Conservation (phyloP, 2,888 invertebrate species). For the Lasius platythorax region DNA sequence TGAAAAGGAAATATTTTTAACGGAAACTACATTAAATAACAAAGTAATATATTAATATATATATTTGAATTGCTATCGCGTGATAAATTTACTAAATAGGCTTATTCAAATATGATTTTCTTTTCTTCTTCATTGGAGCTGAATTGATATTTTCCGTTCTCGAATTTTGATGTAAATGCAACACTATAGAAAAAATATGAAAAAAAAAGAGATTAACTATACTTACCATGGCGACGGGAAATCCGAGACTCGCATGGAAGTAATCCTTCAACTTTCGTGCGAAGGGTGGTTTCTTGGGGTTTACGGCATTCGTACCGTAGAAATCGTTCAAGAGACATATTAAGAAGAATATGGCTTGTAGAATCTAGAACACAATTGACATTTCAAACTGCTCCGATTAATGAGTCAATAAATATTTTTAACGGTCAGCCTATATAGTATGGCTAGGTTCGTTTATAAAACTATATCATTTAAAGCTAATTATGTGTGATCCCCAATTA, state of each 20-base stretch:
- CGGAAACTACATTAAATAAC: neutral
- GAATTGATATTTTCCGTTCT: neutral
- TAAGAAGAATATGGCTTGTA: slow-evolving; percentile 93
- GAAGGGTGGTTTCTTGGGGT: slow-evolving; percentile 89
- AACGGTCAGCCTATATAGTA: neutral
- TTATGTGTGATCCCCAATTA: neutral
- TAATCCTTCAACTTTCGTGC: slow-evolving; percentile 91
- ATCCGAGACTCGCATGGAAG: slow-evolving; percentile 91
- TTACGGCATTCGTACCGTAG: slow-evolving; percentile 90
- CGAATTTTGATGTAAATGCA: neutral
- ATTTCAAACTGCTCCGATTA: slow-evolving; percentile 23
- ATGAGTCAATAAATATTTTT: slow-evolving; percentile 6
- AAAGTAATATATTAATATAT: neutral
- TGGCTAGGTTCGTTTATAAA: neutral
- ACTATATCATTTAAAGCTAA: slow-evolving; percentile 4
- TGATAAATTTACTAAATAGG: neutral
- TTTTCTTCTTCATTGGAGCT: neutral
- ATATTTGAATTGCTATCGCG: neutral
- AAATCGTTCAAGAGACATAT: slow-evolving; percentile 92
- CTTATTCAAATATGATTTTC: neutral
- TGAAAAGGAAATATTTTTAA: neutral
- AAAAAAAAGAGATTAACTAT: neutral
- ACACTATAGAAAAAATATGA: neutral
- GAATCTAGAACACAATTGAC: slow-evolving; percentile 88
- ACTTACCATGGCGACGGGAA: slow-evolving; percentile 90